Conservation (phyloP, 1,140 invertebrate species). For the Rhizoglyphus robini region DNA sequence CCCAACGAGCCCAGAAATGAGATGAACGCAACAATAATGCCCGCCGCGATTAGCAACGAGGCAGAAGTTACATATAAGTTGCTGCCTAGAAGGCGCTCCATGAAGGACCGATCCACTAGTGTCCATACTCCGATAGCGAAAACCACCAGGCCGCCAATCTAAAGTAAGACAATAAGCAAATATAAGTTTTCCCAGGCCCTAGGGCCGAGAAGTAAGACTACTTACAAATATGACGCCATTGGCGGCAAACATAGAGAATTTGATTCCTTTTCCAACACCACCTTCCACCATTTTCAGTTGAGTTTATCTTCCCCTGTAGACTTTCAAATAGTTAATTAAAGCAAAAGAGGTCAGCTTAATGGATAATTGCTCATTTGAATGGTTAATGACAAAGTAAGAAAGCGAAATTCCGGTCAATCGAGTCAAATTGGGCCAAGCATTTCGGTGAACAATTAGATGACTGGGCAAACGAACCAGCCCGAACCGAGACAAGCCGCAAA, state of each 20-base stretch:
- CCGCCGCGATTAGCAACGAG: constrained; percentile 62
- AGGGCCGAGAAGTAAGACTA: constrained; percentile 13
- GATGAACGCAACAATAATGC: constrained; percentile 55
- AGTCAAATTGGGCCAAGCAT: not conserved
- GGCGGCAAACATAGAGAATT: constrained; percentile 34
- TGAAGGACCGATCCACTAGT: constrained; percentile 60
- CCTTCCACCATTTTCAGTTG: constrained; percentile 29
- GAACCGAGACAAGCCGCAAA: not conserved
- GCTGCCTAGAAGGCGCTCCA: constrained; percentile 62
- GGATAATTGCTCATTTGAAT: not conserved
- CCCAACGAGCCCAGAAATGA: constrained; percentile 73
- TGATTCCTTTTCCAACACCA: constrained; percentile 35
- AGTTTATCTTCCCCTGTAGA: not conserved
- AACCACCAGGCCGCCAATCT: constrained; percentile 62
- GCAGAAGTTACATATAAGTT: constrained; percentile 63
- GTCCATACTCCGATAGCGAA: constrained; percentile 64
- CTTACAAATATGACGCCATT: constrained; percentile 37
- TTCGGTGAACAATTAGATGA: not conserved
- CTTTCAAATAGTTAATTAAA: not conserved
- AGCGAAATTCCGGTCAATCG: not conserved
- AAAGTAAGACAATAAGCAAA: constrained; percentile 24
- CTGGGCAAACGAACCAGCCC: not conserved
- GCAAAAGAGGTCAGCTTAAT: not conserved
- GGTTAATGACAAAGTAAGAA: not conserved
- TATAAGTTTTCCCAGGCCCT: not conserved